phyloP scores from a whole-genome alignment of 1,140 invertebrate species.

The Philotrypesis tridentata region DNA sequence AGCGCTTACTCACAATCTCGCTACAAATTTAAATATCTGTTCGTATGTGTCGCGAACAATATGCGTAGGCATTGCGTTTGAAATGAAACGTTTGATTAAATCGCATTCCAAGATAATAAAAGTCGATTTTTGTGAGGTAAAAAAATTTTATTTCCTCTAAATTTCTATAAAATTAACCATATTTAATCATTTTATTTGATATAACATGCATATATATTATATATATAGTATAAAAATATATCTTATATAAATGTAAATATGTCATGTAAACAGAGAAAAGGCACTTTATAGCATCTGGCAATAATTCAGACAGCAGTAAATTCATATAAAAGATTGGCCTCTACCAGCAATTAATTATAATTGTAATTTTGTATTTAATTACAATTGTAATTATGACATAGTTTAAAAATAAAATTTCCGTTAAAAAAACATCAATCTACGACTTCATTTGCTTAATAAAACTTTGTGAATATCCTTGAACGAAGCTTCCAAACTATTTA shows the following conservation, averaged over 20 bases:
- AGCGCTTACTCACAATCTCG: neutral
- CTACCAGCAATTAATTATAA: slow-evolving; percentile 37
- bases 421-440: slow-evolving; percentile 31
- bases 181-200: slow-evolving; percentile 28
- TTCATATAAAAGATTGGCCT: slow-evolving; percentile 26
- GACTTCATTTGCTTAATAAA: slow-evolving; percentile 60
- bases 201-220: slow-evolving; percentile 36
- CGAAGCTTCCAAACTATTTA: slow-evolving; percentile 80
- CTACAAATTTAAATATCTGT: slow-evolving; percentile 24
- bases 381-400: slow-evolving; percentile 45
- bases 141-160: slow-evolving; percentile 25
- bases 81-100: slow-evolving; percentile 26
- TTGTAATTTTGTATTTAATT: slow-evolving; percentile 46
- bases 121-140: neutral
- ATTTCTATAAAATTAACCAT: slow-evolving; percentile 39
- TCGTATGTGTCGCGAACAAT: slow-evolving; percentile 25
- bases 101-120: slow-evolving; percentile 39
- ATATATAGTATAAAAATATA: slow-evolving; percentile 37
- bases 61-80: slow-evolving; percentile 8
- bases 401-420: slow-evolving; percentile 40
- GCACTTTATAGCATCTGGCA: slow-evolving; percentile 17
- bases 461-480: slow-evolving; percentile 78
- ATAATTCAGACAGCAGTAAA: slow-evolving; percentile 6
- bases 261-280: slow-evolving; percentile 36
- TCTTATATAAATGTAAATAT: slow-evolving; percentile 49